phyloP scores from a whole-genome alignment of 2,888 invertebrate genomes.

The Parasteatoda lunata region DNA sequence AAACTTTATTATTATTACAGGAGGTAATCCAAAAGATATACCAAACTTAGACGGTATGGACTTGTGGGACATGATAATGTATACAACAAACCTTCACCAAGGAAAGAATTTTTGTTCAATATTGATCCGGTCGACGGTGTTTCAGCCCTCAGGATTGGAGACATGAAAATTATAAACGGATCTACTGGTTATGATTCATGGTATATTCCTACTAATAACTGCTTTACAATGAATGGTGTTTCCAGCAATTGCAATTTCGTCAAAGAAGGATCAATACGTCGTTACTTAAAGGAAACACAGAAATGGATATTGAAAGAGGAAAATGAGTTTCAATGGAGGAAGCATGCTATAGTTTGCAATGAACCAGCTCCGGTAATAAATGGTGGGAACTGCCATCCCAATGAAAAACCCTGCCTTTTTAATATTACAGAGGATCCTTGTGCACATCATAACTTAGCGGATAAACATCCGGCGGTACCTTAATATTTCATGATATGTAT shows the following conservation, averaged over 20 bases:
- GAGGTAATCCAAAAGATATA: too few relatives aligned
- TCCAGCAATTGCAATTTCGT: slow-evolving; percentile 5
- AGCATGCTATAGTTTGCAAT: not conserved
- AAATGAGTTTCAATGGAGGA: slow-evolving; percentile 7
- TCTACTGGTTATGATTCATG: not conserved
- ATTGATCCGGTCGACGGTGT: not conserved
- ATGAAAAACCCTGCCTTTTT: slow-evolving; percentile 72
- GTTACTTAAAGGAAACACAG: slow-evolving; percentile 1
- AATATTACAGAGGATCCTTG: slow-evolving; percentile 74
- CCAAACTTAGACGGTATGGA: too few relatives aligned
- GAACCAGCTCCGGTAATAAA: not conserved
- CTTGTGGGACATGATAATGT: too few relatives aligned
- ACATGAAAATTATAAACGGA: not conserved
- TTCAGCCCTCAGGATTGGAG: not conserved
- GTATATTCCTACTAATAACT: not conserved
- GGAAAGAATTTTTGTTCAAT: not conserved
- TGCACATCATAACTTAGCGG: slow-evolving; percentile 70
- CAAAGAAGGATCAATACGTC: not conserved
- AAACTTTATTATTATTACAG: too few relatives aligned
- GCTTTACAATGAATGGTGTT: not conserved
- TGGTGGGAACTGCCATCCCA: slow-evolving; percentile 50
- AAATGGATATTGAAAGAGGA: not conserved
- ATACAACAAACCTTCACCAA: not conserved
- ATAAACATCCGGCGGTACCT: slow-evolving; percentile 50
- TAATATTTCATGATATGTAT: too few relatives aligned